Percentiles rank a stretch among this genome's conserved stretches.
Conservation (phyloP, 2,113 vertebrate species). For the Leucosticte australis region DNA sequence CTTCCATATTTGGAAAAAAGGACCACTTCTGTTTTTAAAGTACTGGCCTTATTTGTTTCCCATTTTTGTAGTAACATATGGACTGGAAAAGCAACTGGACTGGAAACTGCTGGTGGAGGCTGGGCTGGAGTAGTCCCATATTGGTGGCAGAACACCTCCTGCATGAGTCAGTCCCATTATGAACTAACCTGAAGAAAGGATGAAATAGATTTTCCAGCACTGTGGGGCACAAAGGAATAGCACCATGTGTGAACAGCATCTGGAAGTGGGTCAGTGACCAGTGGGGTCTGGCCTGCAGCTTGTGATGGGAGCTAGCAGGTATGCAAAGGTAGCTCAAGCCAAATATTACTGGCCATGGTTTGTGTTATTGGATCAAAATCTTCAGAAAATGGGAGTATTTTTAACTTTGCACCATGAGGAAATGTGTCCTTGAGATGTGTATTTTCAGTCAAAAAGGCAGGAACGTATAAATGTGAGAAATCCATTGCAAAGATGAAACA, state of each 20-base stretch:
- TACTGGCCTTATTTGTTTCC: not conserved
- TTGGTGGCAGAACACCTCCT: not conserved
- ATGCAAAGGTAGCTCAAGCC: not conserved
- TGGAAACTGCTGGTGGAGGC: not conserved
- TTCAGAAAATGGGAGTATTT: not conserved
- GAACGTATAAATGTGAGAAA: not conserved
- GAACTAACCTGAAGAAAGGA: not conserved
- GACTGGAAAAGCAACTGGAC: not conserved
- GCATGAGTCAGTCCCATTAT: not conserved
- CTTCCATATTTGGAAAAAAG: not conserved
- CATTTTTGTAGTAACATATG: not conserved
- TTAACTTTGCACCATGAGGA: not conserved
- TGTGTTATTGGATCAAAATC: not conserved
- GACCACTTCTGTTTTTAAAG: not conserved
- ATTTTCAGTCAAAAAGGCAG: not conserved
- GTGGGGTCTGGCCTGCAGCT: not conserved
- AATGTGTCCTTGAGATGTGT: not conserved
- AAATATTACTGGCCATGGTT: rapidly evolving
- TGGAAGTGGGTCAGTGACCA: not conserved
- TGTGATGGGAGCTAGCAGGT: not conserved
- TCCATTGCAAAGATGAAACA: not conserved
- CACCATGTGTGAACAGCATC: not conserved
- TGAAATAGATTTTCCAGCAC: not conserved
- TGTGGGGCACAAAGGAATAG: not conserved
- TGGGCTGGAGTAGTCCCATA: rapidly evolving